Percentiles rank a stretch among this genome's conserved stretches.
Conservation (phyloP, 1,140 invertebrate genomes). For the Venturia canescens region DNA sequence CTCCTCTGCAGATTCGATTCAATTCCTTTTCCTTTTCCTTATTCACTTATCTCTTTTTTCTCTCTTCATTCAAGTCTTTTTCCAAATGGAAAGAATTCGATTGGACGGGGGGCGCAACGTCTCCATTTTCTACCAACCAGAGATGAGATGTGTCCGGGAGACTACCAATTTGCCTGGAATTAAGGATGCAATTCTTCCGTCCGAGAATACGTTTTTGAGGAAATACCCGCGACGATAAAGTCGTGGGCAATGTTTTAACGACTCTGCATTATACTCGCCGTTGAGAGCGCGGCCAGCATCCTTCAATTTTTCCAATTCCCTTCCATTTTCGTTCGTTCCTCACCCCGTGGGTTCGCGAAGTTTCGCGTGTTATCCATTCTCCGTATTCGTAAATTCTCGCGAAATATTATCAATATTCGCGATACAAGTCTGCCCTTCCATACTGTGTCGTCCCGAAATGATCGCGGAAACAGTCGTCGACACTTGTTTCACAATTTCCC, state of each 20-base stretch:
- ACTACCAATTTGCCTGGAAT: slow-evolving; percentile 20
- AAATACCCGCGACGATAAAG: neutral
- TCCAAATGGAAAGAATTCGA: slow-evolving; percentile 29
- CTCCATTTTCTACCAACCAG: slow-evolving; percentile 30
- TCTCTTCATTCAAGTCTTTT: slow-evolving; percentile 14
- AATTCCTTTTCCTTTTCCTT: slow-evolving; percentile 12
- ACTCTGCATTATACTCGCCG: no score
- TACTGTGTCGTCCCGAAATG: no score
- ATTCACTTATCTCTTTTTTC: neutral
- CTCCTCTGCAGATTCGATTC: slow-evolving; percentile 16
- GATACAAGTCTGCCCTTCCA: no score
- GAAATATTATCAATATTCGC: no score
- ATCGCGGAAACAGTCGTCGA: no score
- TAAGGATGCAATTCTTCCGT: slow-evolving; percentile 4
- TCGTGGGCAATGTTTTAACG: neutral
- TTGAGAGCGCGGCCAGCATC: no score
- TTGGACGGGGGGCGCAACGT: slow-evolving; percentile 13
- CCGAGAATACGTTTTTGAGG: slow-evolving; percentile 4
- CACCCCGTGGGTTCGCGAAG: no score
- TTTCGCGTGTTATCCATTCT: no score
- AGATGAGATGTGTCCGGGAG: slow-evolving; percentile 2
- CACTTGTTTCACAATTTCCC: no score
- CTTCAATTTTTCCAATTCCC: no score
- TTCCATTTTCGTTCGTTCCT: no score
- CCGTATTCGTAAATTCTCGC: no score